These are phyloP conservation scores for Campylomormyrus tamandua DNA, from an alignment of 2,113 vertebrate species.

Conservation along the genomic window DNA sequence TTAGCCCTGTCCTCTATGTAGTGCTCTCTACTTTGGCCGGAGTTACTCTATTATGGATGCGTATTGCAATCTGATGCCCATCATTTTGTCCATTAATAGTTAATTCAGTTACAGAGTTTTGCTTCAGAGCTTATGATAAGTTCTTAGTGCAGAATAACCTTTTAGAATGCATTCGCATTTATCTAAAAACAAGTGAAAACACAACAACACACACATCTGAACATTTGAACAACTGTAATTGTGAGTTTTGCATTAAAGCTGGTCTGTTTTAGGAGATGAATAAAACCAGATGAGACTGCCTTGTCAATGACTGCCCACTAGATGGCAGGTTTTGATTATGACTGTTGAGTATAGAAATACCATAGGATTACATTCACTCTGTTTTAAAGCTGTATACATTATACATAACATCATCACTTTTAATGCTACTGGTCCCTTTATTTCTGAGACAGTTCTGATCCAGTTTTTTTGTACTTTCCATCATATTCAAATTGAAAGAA, in stretches of 20 bases:
- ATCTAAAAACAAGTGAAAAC: not conserved
- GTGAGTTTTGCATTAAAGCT: not conserved
- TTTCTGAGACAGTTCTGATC: not conserved
- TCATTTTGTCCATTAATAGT: constrained; percentile 50
- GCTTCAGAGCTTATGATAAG: not conserved
- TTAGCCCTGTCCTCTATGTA: not conserved
- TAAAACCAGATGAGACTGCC: not conserved
- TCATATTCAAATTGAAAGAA: not conserved
- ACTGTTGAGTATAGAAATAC: not conserved
- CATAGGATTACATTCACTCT: not conserved
- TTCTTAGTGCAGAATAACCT: not conserved
- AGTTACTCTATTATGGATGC: not conserved
- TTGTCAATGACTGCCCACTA: not conserved
- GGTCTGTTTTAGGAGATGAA: not conserved
- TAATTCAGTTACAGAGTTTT: constrained; percentile 66
- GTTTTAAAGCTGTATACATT: not conserved
- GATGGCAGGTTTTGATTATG: not conserved
- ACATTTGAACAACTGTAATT: not conserved
- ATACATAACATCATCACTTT: not conserved
- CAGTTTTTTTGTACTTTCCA: not conserved
- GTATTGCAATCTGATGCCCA: not conserved
- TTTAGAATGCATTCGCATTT: not conserved
- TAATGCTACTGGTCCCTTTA: not conserved
- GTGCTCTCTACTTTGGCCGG: not conserved
- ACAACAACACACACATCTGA: not conserved